A percentile compares a stretch with the other conserved stretches of the same genome.
phyloP scores from a whole-genome alignment of 2,888 invertebrate species.

The Capitulum mitella region DNA sequence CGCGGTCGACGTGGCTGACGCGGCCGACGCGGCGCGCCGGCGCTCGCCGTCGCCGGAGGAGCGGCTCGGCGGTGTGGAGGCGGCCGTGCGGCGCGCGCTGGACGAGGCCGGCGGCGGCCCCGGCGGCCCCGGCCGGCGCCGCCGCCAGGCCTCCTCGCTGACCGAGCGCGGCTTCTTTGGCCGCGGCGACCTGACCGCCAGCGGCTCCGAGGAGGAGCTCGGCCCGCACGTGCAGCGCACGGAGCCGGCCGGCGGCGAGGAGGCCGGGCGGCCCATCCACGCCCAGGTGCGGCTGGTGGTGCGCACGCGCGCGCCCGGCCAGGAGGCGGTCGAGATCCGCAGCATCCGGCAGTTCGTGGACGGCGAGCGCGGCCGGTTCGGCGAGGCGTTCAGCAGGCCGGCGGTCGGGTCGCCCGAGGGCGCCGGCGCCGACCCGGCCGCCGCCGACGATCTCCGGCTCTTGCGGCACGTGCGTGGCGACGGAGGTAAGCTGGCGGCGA shows the following conservation, averaged over 20 bases:
- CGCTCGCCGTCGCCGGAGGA: too few relatives aligned
- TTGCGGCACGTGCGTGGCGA: too few relatives aligned
- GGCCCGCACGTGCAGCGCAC: background rate
- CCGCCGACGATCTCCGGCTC: background rate
- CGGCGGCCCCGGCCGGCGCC: background rate
- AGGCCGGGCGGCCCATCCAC: conserved; percentile 38
- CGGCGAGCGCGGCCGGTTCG: conserved; percentile 30
- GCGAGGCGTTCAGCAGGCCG: background rate
- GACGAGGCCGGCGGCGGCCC: background rate
- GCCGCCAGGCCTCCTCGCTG: background rate
- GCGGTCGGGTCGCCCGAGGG: background rate
- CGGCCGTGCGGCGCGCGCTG: background rate
- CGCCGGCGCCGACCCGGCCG: background rate
- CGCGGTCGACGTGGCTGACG: too few relatives aligned
- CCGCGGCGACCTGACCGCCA: background rate
- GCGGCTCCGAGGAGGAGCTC: background rate
- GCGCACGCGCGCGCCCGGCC: conserved; percentile 48
- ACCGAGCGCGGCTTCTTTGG: background rate
- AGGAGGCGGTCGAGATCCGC: conserved; percentile 49
- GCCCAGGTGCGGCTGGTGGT: conserved; percentile 51
- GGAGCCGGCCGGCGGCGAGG: conserved; percentile 29
- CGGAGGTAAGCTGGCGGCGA: background rate
- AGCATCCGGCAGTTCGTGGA: conserved; percentile 44
- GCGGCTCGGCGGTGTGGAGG: background rate
- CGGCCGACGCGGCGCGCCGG: too few relatives aligned